Conservation (phyloP, 2,113 vertebrate species). For the Dascyllus trimaculatus region DNA sequence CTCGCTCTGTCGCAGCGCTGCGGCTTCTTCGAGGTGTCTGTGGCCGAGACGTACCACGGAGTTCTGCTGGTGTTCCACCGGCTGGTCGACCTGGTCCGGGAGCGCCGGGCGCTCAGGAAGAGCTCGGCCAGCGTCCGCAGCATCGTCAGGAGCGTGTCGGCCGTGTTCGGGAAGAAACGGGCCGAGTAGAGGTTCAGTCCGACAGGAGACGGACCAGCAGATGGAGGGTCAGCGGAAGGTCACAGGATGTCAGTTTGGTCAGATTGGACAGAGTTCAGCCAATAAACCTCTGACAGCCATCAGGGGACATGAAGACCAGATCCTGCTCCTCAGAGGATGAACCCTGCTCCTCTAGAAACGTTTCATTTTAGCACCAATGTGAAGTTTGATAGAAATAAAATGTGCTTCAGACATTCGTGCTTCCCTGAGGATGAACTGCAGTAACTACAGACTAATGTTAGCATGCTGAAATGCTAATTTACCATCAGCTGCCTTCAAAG, state of each 20-base stretch:
- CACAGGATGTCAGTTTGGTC: not conserved
- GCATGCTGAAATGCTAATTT: too few relatives aligned
- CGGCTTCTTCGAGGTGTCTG: slow-evolving; percentile 57
- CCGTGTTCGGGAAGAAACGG: slow-evolving; percentile 48
- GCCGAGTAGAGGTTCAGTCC: slow-evolving; percentile 13
- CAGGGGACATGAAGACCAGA: not conserved
- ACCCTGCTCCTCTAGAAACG: not conserved
- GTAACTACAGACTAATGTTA: too few relatives aligned
- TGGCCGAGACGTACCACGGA: slow-evolving; percentile 49
- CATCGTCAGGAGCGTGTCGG: slow-evolving; percentile 52
- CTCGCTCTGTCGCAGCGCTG: slow-evolving; percentile 43
- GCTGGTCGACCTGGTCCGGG: slow-evolving; percentile 45
- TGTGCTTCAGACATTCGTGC: too few relatives aligned
- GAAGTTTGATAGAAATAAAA: too few relatives aligned
- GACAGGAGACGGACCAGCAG: not conserved
- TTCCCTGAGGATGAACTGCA: too few relatives aligned
- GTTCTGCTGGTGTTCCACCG: slow-evolving; percentile 51
- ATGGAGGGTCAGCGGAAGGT: not conserved
- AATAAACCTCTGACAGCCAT: not conserved
- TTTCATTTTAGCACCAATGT: too few relatives aligned
- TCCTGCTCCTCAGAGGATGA: not conserved
- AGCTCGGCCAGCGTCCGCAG: slow-evolving; percentile 36
- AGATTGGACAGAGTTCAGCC: too few relatives aligned
- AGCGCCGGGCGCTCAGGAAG: slow-evolving; percentile 48
- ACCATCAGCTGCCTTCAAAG: too few relatives aligned